These are phyloP conservation scores for Potorous gilbertii DNA, from an alignment of 2,797 vertebrate genomes.

Conservation along the genomic window DNA sequence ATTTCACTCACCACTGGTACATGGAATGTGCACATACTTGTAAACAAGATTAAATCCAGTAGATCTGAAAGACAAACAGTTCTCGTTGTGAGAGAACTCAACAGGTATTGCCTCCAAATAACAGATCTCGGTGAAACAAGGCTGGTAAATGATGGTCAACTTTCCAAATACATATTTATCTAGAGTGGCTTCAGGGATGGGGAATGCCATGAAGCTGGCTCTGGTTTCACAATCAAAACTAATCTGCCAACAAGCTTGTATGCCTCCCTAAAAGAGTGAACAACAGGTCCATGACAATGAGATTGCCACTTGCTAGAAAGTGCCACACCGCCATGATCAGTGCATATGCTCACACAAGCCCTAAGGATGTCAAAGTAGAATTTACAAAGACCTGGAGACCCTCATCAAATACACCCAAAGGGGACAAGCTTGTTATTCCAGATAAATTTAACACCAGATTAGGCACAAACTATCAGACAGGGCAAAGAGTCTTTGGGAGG, in stretches of 20 bases:
- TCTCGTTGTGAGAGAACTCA: not conserved
- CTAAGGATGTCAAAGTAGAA: not conserved
- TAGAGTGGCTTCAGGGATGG: not conserved
- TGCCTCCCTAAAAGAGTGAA: not conserved
- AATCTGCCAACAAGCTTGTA: not conserved
- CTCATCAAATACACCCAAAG: not conserved
- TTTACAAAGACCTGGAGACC: not conserved
- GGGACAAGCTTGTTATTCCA: not conserved
- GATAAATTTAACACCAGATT: not conserved
- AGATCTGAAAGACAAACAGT: not conserved
- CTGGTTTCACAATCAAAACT: not conserved
- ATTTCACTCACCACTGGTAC: not conserved
- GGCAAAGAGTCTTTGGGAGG: not conserved
- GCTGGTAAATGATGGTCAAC: not conserved
- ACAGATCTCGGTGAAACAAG: not conserved
- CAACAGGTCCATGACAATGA: not conserved
- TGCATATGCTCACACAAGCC: not conserved
- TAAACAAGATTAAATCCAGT: not conserved
- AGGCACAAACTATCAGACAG: not conserved
- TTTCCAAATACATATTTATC: not conserved
- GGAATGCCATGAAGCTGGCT: not conserved
- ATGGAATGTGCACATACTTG: not conserved
- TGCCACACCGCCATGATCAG: not conserved
- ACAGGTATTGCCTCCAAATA: not conserved
- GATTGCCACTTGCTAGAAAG: not conserved